A percentile compares a stretch with the other conserved stretches of the same genome.
These are phyloP conservation scores for Phymastichus coffea DNA, from an alignment of 1,140 invertebrate species.

Conservation along the genomic window DNA sequence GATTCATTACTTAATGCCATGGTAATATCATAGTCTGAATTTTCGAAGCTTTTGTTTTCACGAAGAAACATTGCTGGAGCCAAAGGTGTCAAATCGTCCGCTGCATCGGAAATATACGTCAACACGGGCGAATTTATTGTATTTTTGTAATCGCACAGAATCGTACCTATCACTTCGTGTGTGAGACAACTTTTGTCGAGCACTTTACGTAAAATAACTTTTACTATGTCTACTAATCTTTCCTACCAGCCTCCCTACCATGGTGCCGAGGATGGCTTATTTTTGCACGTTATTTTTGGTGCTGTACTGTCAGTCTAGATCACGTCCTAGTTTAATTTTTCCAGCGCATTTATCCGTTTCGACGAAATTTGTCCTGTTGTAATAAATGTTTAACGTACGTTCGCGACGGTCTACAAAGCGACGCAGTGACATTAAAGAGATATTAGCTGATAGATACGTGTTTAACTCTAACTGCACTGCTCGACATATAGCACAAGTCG, in stretches of 20 bases:
- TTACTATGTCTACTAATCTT: constrained; percentile 39
- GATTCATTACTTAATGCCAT: constrained; percentile 26
- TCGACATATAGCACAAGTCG: constrained; percentile 36
- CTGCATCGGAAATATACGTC: constrained; percentile 38
- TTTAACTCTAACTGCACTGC: constrained; percentile 40
- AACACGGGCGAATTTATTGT: constrained; percentile 43
- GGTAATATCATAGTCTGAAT: constrained; percentile 31
- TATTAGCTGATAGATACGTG: constrained; percentile 28
- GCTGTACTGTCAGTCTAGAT: constrained; percentile 27
- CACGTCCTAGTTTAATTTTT: constrained; percentile 36
- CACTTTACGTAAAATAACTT: constrained; percentile 34
- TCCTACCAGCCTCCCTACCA: constrained; percentile 51
- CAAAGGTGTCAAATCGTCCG: constrained; percentile 20
- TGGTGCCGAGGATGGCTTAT: constrained; percentile 47
- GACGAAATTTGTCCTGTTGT: constrained; percentile 47
- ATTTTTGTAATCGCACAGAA: constrained; percentile 36
- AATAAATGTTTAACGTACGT: constrained; percentile 42
- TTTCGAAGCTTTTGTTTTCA: constrained; percentile 20
- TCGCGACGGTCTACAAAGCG: constrained; percentile 35
- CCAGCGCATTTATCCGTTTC: constrained; percentile 36
- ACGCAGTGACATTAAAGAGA: constrained; percentile 27
- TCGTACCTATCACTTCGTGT: constrained; percentile 40
- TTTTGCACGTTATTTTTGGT: constrained; percentile 43
- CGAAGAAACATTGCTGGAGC: constrained; percentile 37
- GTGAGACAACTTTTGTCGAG: constrained; percentile 36